These are phyloP conservation scores for Lutjanus erythropterus DNA, from an alignment of 2,113 vertebrate genomes.

Conservation along the genomic window DNA sequence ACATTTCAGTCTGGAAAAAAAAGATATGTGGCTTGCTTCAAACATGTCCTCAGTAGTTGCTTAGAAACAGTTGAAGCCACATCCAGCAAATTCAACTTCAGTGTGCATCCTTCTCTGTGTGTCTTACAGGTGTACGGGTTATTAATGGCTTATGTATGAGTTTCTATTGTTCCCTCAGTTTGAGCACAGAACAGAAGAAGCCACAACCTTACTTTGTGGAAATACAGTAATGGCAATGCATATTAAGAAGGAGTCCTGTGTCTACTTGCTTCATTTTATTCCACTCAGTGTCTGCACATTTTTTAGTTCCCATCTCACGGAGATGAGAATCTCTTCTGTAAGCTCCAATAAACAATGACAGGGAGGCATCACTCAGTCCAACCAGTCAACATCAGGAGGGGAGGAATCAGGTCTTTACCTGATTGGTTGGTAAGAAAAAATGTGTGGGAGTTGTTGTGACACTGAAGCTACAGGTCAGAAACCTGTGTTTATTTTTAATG, in stretches of 20 bases:
- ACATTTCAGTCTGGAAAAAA: not conserved
- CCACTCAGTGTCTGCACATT: no score
- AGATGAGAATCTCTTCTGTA: not conserved
- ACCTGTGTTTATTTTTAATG: conserved; percentile 40
- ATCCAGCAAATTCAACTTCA: not conserved
- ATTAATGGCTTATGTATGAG: not conserved
- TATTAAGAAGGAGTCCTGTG: not conserved
- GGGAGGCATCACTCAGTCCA: not conserved
- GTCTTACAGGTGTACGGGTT: not conserved
- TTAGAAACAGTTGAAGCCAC: conserved; percentile 29
- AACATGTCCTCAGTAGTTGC: conserved; percentile 32
- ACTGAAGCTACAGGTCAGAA: conserved; percentile 14
- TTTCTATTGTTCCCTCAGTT: not conserved
- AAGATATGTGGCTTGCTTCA: not conserved
- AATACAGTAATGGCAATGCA: not conserved
- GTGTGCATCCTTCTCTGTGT: not conserved
- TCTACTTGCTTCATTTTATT: not conserved
- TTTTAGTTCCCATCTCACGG: no score
- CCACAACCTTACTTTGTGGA: not conserved
- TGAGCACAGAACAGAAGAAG: not conserved
- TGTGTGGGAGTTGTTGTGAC: conserved; percentile 27
- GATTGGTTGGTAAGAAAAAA: not conserved
- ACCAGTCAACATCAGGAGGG: not conserved
- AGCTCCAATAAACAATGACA: not conserved
- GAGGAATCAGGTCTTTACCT: not conserved